These are phyloP conservation scores for Callyntrura sp. DNA, from an alignment of 2,888 invertebrate genomes.

Conservation along the genomic window DNA sequence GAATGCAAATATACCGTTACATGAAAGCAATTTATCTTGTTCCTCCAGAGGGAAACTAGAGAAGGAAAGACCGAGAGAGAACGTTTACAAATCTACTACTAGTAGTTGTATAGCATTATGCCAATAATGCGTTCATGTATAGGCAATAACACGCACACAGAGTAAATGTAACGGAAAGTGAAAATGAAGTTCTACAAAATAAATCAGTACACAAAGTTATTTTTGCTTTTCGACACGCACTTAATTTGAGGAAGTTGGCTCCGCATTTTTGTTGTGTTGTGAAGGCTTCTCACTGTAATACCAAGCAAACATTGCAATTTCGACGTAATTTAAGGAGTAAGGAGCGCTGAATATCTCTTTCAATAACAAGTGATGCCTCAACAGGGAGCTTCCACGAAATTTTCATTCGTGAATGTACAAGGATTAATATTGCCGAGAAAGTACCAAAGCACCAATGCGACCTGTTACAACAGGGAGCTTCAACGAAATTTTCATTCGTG, in stretches of 20 bases:
- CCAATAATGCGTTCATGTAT: conserved; percentile 32
- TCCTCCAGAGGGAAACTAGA: too few species aligned
- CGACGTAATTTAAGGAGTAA: neutral
- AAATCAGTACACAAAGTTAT: conserved; percentile 26
- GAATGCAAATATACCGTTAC: conserved; percentile 1
- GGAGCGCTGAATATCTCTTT: neutral
- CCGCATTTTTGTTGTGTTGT: conserved; percentile 17
- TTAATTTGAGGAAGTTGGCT: conserved; percentile 29
- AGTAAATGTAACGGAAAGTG: conserved; percentile 23
- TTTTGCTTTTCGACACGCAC: conserved; percentile 17
- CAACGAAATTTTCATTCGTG: too few species aligned
- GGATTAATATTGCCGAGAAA: too few species aligned
- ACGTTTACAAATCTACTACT: conserved; percentile 14
- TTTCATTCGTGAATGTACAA: too few species aligned
- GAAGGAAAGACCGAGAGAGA: neutral
- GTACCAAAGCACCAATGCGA: too few species aligned
- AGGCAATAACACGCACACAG: conserved; percentile 6
- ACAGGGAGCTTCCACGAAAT: too few species aligned
- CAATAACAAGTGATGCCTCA: too few species aligned
- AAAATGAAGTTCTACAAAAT: conserved; percentile 28
- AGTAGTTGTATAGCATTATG: neutral
- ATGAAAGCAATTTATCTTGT: conserved; percentile 28
- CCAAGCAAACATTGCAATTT: neutral
- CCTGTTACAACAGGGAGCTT: too few species aligned
- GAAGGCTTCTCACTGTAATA: neutral